These are phyloP conservation scores for Mesopsocus fuscifrons DNA, from an alignment of 2,888 invertebrate genomes.

Conservation along the genomic window DNA sequence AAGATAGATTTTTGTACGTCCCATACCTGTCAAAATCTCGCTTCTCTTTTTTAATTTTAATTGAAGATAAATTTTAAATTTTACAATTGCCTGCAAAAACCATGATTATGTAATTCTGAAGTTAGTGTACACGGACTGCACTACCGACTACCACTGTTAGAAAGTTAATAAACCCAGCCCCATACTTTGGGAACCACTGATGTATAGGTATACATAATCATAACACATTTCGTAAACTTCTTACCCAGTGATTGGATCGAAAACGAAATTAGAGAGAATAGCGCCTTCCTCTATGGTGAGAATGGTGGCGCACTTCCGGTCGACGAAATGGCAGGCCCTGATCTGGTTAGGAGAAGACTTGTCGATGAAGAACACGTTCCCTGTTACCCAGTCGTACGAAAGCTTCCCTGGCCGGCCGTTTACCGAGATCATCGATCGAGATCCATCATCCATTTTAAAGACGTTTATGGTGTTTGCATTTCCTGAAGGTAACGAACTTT, in stretches of 20 bases:
- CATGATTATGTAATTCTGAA: no score
- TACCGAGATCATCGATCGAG: conserved; percentile 23
- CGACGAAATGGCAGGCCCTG: conserved; percentile 32
- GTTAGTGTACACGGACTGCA: no score
- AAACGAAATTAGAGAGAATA: conserved; percentile 34
- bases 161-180: no score
- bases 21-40: no score
- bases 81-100: no score
- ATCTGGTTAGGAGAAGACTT: conserved; percentile 20
- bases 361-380: conserved; percentile 48
- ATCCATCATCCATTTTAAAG: conserved; percentile 23
- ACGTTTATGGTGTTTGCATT: conserved; percentile 20
- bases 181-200: no score
- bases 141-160: no score
- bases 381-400: conserved; percentile 54
- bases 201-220: no score
- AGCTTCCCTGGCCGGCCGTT: conserved; percentile 34
- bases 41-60: no score
- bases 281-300: conserved; percentile 30
- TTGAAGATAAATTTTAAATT: no score
- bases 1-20: no score
- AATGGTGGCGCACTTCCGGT: conserved; percentile 34
- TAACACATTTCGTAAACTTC: no score
- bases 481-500: conserved; percentile 18
- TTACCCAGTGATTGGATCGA: conserved; percentile 34